Evolutionary conservation across 2,888 invertebrate species (phyloP), one percentile per base, ranked within the genome.

Genomic region (Lymantria monacha): DNA sequence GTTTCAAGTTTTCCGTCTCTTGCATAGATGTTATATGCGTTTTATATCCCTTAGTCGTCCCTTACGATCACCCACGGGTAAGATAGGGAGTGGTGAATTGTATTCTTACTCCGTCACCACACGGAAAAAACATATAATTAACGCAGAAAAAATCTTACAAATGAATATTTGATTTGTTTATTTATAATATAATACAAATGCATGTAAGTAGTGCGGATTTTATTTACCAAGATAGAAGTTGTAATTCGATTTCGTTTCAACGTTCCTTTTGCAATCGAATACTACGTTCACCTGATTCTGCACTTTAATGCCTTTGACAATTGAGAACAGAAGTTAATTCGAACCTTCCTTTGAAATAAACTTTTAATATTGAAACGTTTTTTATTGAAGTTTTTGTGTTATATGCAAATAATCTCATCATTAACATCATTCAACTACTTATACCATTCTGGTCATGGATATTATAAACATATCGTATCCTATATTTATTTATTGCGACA

Each of bases 1-100:
- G n/a, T n/a, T n/a, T n/a, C n/a, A n/a, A n/a, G n/a, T n/a, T n/a
- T n/a, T n/a, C n/a, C n/a, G n/a, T n/a, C n/a, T n/a, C n/a, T n/a
- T n/a, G n/a, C n/a, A n/a, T n/a, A n/a, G n/a, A n/a, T n/a, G n/a
- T n/a, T n/a, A n/a, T n/a, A n/a, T n/a, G n/a, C n/a, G n/a, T n/a
- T n/a, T n/a, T n/a, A n/a, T n/a, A n/a, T 37, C 37, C 37, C 37
- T 37, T 37, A 37, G 37, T 10, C 11, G 37, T 5, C 11, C 11
- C 12, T 8, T 37, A 37, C 37, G 12, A 37, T n/a, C 37, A 37
- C 37, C 37, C 37, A 58, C 49, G 44, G 14, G 14, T 13, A 13
- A 1, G 14, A 14, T n/a, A 37, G 7, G 37, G 37, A 11, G 37
- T 37, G 37, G 37, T n/a, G 37, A 37, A 7, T 37, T 37, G 37